Percentiles rank a stretch among this genome's conserved stretches.
Conservation (phyloP, 2,888 invertebrate genomes). For the Nasonovia ribisnigri region DNA sequence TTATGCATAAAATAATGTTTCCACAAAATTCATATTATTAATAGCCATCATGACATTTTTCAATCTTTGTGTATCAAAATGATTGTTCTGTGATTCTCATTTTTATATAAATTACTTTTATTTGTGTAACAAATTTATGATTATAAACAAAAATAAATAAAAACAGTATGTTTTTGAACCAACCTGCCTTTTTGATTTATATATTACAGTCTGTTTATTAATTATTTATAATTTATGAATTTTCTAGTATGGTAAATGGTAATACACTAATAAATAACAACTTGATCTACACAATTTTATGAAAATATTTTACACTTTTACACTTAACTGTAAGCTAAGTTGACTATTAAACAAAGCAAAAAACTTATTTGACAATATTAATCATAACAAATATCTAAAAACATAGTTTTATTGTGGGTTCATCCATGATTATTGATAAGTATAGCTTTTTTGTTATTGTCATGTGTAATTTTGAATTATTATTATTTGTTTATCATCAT, state of each 20-base stretch:
- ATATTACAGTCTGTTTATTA: not conserved
- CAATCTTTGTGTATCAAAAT: not conserved
- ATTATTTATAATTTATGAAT: not conserved
- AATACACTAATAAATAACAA: not conserved
- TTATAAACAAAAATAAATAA: not conserved
- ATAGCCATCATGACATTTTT: not conserved
- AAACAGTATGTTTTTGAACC: not conserved
- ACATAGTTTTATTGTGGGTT: too few species aligned
- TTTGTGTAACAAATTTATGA: not conserved
- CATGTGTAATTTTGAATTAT: too few species aligned
- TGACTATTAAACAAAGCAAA: too few species aligned
- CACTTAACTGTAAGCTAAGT: too few species aligned
- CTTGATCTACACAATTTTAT: not conserved
- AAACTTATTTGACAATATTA: too few species aligned
- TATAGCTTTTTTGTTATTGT: too few species aligned
- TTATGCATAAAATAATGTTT: not conserved
- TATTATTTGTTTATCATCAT: too few species aligned
- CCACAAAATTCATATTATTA: not conserved
- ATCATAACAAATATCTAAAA: too few species aligned
- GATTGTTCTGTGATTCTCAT: not conserved
- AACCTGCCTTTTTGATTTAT: not conserved
- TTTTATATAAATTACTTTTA: not conserved
- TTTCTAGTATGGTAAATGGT: not conserved
- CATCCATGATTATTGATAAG: too few species aligned
- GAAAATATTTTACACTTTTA: not conserved